phyloP scores from a whole-genome alignment of 2,797 vertebrate species.

The Helicolenus hilgendorfi region DNA sequence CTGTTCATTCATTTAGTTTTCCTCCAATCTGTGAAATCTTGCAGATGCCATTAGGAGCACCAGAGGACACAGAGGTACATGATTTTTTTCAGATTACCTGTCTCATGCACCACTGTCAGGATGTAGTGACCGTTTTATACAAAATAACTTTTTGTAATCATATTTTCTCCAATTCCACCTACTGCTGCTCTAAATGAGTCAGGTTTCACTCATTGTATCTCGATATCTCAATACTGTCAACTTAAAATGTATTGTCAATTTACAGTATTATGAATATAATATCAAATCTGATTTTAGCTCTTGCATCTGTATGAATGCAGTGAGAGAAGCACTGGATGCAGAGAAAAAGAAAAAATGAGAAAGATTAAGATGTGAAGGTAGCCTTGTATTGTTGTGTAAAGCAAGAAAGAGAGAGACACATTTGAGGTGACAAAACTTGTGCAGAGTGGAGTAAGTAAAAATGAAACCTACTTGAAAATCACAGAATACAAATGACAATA shows the following conservation, averaged over 20 bases:
- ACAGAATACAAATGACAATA: conserved; percentile 39
- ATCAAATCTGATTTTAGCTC: not conserved
- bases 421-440: not conserved
- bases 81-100: no score
- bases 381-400: not conserved
- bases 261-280: not conserved
- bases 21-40: no score
- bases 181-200: no score
- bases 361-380: not conserved
- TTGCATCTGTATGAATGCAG: not conserved
- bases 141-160: no score
- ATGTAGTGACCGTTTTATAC: no score
- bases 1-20: no score
- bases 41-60: no score
- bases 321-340: not conserved
- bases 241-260: not conserved
- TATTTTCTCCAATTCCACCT: no score
- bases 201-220: not conserved
- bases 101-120: no score
- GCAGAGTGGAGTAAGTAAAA: conserved; percentile 3
- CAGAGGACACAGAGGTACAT: no score
- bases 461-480: conserved; percentile 32
- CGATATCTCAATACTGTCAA: not conserved
- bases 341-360: not conserved
- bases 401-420: not conserved